Percentiles rank a stretch among this genome's conserved stretches.
phyloP scores from a whole-genome alignment of 2,113 vertebrate genomes.

The Centropristis striata region DNA sequence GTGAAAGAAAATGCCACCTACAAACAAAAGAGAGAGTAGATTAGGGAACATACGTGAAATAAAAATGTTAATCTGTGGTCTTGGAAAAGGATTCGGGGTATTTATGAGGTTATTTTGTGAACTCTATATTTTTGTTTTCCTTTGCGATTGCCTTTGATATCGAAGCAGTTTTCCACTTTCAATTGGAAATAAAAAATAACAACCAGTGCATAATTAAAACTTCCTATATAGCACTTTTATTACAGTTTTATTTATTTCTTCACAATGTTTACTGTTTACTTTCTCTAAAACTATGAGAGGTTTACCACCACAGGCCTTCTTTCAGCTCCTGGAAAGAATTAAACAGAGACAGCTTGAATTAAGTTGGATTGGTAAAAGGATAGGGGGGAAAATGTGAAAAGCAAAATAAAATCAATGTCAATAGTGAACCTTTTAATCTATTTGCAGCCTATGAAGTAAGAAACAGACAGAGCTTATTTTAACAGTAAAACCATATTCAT shows the following conservation, averaged over 20 bases:
- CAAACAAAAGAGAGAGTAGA: conserved; percentile 55
- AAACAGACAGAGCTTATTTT: not conserved
- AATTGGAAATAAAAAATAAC: conserved; percentile 61
- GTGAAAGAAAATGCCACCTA: conserved; percentile 57
- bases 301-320: conserved; percentile 51
- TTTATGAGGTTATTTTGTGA: conserved; percentile 57
- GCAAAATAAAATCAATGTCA: not conserved
- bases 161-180: conserved; percentile 55
- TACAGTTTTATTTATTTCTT: conserved; percentile 69
- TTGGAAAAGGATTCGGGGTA: conserved; percentile 45
- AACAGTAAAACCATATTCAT: not conserved
- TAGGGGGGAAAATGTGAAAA: no score
- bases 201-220: conserved; percentile 50
- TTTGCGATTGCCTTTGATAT: conserved; percentile 66
- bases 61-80: conserved; percentile 63
- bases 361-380: no score
- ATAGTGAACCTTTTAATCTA: not conserved
- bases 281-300: conserved; percentile 45
- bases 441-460: not conserved
- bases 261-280: conserved; percentile 74
- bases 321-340: conserved; percentile 69
- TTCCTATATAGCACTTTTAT: conserved; percentile 65
- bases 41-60: conserved; percentile 34
- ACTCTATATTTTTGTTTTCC: conserved; percentile 56
- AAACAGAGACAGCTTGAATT: conserved; percentile 34